Evolutionary conservation across 2,888 invertebrate genomes (phyloP).

Genomic region (Drosophila mercatorum): DNA sequence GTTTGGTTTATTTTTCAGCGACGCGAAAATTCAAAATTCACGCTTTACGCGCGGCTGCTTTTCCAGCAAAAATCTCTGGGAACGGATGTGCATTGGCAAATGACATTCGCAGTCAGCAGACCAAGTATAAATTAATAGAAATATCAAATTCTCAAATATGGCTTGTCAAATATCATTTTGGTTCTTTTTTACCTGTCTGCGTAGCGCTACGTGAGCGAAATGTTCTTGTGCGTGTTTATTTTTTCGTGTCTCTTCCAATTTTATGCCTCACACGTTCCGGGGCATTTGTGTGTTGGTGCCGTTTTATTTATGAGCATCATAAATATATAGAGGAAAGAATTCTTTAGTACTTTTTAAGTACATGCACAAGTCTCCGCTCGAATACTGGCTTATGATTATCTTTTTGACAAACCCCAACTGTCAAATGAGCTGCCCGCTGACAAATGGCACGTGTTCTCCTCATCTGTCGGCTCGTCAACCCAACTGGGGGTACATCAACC

Average conservation of each 20-base stretch:
- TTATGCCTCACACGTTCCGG: conserved; percentile 73
- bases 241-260: conserved; percentile 42
- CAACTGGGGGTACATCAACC: conserved; percentile 41
- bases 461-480: conserved; percentile 29
- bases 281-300: conserved; percentile 52
- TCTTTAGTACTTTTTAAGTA: conserved; percentile 55
- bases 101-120: conserved; percentile 43
- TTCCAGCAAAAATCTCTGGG: conserved; percentile 46
- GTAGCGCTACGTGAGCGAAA: conserved; percentile 61
- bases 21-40: conserved; percentile 38
- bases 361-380: conserved; percentile 23
- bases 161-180: conserved; percentile 38
- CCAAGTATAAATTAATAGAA: conserved; percentile 71
- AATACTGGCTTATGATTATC: conserved; percentile 66
- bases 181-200: conserved; percentile 33
- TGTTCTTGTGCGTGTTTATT: conserved; percentile 28
- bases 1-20: conserved; percentile 29
- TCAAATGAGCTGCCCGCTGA: conserved; percentile 51
- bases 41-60: conserved; percentile 63
- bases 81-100: conserved; percentile 60
- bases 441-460: conserved; percentile 69
- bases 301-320: conserved; percentile 77
- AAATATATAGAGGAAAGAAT: conserved; percentile 66
- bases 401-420: conserved; percentile 47
- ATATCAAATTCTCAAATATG: conserved; percentile 68